Evolutionary conservation across 2,113 vertebrate genomes (phyloP).

Genomic region (Gorilla gorilla): DNA sequence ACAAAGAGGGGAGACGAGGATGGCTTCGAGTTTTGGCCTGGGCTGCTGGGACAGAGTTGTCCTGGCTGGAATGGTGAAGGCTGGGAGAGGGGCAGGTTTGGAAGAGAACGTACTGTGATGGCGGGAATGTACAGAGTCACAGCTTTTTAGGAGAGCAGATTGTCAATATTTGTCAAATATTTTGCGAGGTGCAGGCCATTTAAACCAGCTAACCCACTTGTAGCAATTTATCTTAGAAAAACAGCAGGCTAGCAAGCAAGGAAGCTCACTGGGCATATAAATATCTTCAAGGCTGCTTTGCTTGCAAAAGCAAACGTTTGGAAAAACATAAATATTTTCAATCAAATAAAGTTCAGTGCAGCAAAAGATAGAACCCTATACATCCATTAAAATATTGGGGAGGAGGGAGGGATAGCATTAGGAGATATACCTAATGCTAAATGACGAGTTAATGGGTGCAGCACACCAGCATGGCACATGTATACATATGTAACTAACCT

Average conservation of each 20-base stretch:
- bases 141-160: not conserved
- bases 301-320: not conserved
- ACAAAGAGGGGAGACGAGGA: not conserved
- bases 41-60: not conserved
- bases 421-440: too few species aligned
- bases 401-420: too few species aligned
- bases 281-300: not conserved
- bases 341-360: not conserved
- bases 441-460: too few species aligned
- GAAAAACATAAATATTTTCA: not conserved
- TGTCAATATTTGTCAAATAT: not conserved
- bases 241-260: not conserved
- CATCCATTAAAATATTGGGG: not conserved
- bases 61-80: not conserved
- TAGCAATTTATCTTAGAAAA: not conserved
- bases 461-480: too few species aligned
- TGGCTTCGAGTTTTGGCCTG: not conserved
- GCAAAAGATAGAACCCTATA: not conserved
- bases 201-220: not conserved
- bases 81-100: too few species aligned
- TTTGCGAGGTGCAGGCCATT: not conserved
- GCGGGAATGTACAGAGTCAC: not conserved
- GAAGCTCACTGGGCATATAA: fast-evolving
- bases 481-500: too few species aligned
- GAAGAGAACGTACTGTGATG: not conserved